A percentile compares a stretch with the other conserved stretches of the same genome.
These are phyloP conservation scores for Phasianus colchicus DNA, from an alignment of 2,113 vertebrate species.

Conservation along the genomic window DNA sequence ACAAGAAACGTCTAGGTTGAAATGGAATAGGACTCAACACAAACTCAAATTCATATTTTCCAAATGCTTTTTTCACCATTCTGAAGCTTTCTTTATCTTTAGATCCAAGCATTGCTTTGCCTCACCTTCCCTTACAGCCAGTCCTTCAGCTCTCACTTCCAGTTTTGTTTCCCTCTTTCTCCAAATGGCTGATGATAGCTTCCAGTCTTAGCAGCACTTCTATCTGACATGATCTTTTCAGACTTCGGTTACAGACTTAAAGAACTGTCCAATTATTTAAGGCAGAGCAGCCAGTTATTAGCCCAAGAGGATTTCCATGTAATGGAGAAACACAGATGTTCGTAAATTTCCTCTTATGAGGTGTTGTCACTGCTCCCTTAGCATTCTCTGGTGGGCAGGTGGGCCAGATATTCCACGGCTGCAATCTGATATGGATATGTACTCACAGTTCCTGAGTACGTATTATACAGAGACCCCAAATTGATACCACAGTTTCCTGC, in stretches of 20 bases:
- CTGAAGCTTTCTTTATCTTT: not conserved
- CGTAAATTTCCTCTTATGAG: not conserved
- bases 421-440: not conserved
- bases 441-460: not conserved
- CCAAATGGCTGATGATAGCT: not conserved
- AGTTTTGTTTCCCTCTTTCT: not conserved
- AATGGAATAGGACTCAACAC: not conserved
- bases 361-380: not conserved
- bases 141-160: not conserved
- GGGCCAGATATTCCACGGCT: slow-evolving; percentile 14
- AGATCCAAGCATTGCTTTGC: not conserved
- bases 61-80: not conserved
- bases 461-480: not conserved
- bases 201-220: not conserved
- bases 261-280: not conserved
- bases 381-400: not conserved
- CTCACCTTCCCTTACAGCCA: not conserved
- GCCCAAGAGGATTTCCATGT: not conserved
- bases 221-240: not conserved
- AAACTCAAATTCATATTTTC: not conserved
- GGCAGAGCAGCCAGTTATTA: not conserved
- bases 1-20: not conserved
- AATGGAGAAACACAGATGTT: slow-evolving; percentile 16
- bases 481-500: not conserved
- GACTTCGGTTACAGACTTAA: not conserved